Evolutionary conservation across 2,888 invertebrate genomes (phyloP), one percentile per base, ranked within the genome.

Genomic region (Lamproptera curius): DNA sequence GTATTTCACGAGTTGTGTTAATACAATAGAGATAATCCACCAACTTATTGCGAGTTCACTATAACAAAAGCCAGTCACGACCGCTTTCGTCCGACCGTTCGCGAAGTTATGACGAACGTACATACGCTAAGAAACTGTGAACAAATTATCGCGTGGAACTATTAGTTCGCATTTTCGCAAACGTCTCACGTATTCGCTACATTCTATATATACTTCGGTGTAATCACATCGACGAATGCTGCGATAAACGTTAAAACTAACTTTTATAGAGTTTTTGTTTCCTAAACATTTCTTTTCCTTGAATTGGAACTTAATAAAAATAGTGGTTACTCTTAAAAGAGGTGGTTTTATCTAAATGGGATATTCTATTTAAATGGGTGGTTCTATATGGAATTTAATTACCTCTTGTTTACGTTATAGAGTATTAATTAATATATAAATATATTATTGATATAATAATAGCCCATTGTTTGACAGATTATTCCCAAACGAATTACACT

Each of bases 31-130:
- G 42, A 47, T 47, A 47, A 47, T 42, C 31, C 42, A 31, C 17
- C 42, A 41, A 47, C 31, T 47, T 37, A 20, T 20, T 5, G 20
- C 3, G 20, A 28, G 28, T 28, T 28, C 9, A 33, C 16, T 34
- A 34, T 16, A 48, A 48, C 42, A 33, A 48, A 48, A 48, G 47
- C 42, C 37, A 48, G 42, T 48, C 47, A 48, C 47, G 38, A 48
- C 42, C 42, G 37, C 42, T 42, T 42, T 41, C 31, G 42, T 42
- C 23, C 39, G 39, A 26, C 39, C 33, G 39, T 26, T 13, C 35
- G 28, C 43, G 43, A 28, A 43, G 39, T 43, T 39, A 43, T 35
- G 43, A 17, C 34, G 33, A 43, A 34, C 42, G 26, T n/a, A 38
- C 39, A 40, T 35, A 48, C 35, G 39, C 35, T 39, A 49, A 49